Base-by-base conservation (phyloP, 1,140 invertebrate genomes). In the Bombus turneri region DNA sequence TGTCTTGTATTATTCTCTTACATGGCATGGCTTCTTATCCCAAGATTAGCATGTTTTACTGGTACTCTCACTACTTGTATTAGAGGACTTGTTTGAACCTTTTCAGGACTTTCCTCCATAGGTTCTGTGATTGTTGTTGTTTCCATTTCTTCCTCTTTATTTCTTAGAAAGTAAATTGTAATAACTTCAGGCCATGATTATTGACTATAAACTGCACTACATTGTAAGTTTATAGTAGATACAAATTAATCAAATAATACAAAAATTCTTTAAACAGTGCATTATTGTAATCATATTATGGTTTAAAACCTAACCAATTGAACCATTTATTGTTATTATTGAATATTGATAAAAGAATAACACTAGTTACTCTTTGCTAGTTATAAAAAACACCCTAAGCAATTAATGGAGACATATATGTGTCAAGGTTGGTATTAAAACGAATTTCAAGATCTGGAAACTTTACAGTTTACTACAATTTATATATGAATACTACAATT, bases 21-120 rank as follows among this genome's bases (percentile, higher is more conserved):
- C 95, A 95, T 95, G 31, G 94, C 94, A 81, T 94, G 94, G 92
- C 95, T 95, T 81, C 95, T 89, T 85, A 95, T 95, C 10, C 95
- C 95, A 22, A 95, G 91, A 91, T 95, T 95, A 28, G 94, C 88
- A 90, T 95, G 95, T 89, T 95, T 95, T 28, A 95, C 95, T 75
- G 94, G 94, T 69, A 95, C 95, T 66, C 95, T 80, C 10, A 95
- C 93, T 71, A 94, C 85, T 66, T 91, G 86, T 12, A 91, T 43
- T 0, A 72, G 83, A 64, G 68, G 81, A 88, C 78, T 91, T 31
- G 57, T n/a, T 25, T 90, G 89, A 6, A 76, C 4, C 39, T 91
- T 93, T 43, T 94, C 93, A 18, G 89, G 82, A 71, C 68, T 83
- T 10, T 94, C 93, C 43, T 94, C 93, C 43, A 85, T 90, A 41